Evolutionary conservation across 2,113 vertebrate genomes (phyloP), one percentile per base, ranked within the genome.

Genomic region (Tonatia bakeri): DNA sequence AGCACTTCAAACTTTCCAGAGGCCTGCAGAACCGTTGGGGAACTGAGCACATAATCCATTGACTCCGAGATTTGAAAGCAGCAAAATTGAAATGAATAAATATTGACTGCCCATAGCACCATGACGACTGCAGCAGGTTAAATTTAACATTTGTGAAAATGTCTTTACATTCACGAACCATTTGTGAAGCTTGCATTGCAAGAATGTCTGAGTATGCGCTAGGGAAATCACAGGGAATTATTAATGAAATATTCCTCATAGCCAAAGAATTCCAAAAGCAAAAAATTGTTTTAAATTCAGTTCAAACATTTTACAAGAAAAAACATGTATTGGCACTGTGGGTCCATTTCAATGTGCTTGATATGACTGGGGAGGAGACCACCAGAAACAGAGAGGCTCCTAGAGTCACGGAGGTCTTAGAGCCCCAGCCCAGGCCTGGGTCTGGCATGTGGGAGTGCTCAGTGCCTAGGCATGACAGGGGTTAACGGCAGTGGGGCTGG

Each of bases 401-500:
- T 36, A 36, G 20, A 33, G 1, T 19, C 24, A 40, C 3, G 11
- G 31, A 15, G 24, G 6, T 75, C 69, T 59, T n/a, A 28, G 52
- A 20, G 20, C 8, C 38, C 0, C 8, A 40, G 14, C 28, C 83
- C 33, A 9, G 36, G 7, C 1, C 20, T 20, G 52, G 26, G 4
- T 31, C n/a, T 19, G 38, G 45, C n/a, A 22, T 7, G 5, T 24
- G 7, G 7, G 33, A 9, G 19, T n/a, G 26, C 69, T 28, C 26
- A n/a, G 13, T 50, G 9, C 43, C 45, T 36, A 26, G 4, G 24
- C 20, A 0, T 11, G 43, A 7, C 8, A 0, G 12, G 7, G 6
- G 3, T 19, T 9, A 12, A 15, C 8, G n/a, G 70, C 17, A 24
- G 24, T n/a, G 24, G 4, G 17, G 9, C 6, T 28, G 61, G 45